Evolutionary conservation across 64 coral and sea anemone genomes (phyloP).

Genomic region (Actinia equina): DNA sequence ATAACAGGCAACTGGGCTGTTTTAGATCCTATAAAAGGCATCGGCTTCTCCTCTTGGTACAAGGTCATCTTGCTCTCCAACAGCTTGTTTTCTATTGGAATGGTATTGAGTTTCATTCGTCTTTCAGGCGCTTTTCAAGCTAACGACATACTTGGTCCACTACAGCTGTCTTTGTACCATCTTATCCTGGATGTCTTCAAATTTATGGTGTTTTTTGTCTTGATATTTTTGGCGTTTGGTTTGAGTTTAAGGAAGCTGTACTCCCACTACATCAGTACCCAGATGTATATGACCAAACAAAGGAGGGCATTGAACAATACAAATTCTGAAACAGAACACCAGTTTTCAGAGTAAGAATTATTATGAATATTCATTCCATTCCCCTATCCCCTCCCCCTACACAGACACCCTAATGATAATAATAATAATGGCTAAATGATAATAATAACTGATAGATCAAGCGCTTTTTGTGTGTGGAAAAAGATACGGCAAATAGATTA

Average conservation of each 20-base stretch:
- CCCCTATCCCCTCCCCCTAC: too few relatives aligned
- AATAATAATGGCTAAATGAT: too few relatives aligned
- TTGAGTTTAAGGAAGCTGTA: constrained; percentile 40
- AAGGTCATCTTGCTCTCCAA: constrained; percentile 54
- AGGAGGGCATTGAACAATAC: constrained; percentile 1
- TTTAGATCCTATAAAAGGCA: constrained; percentile 30
- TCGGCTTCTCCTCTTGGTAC: constrained; percentile 26
- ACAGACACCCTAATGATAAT: too few relatives aligned
- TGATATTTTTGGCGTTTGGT: constrained; percentile 76
- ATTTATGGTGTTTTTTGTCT: constrained; percentile 66
- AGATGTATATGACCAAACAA: constrained; percentile 21
- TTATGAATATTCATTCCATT: background rate
- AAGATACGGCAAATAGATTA: too few relatives aligned
- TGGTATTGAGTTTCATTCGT: constrained; percentile 76
- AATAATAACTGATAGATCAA: too few relatives aligned
- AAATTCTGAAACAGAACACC: background rate
- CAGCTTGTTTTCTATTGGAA: constrained; percentile 49
- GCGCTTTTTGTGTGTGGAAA: too few relatives aligned
- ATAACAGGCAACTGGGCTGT: constrained; percentile 58
- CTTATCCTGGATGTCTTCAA: constrained; percentile 69
- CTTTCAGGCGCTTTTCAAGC: constrained; percentile 61
- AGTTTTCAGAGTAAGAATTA: constrained; percentile 24
- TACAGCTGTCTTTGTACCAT: constrained; percentile 74
- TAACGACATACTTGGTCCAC: constrained; percentile 59
- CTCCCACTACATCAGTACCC: constrained; percentile 55